Conservation (phyloP, 2,113 vertebrate species). For the Epinephelus fuscoguttatus region DNA sequence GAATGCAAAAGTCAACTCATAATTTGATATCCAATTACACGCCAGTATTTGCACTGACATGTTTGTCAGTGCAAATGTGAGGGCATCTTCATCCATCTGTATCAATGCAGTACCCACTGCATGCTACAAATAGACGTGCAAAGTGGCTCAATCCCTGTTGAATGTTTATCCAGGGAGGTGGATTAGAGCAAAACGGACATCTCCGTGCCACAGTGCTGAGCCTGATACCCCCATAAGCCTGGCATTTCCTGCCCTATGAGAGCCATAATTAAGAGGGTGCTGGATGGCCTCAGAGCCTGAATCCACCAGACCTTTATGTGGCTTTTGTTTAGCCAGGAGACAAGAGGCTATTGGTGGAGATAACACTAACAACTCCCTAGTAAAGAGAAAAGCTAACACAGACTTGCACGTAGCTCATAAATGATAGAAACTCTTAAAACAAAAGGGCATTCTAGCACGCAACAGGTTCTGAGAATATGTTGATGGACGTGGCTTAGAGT, state of each 20-base stretch:
- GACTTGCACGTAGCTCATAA: slow-evolving; percentile 51
- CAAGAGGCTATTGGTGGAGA: slow-evolving; percentile 44
- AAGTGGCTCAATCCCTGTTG: slow-evolving; percentile 74
- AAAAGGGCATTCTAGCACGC: slow-evolving; percentile 45
- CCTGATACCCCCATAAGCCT: slow-evolving; percentile 74
- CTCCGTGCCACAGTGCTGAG: slow-evolving; percentile 65
- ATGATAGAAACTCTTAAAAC: slow-evolving; percentile 38
- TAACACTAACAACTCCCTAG: slow-evolving; percentile 55
- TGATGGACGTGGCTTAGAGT: not conserved
- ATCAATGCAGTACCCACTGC: slow-evolving; percentile 31
- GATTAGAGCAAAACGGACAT: slow-evolving; percentile 75
- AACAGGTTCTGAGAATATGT: slow-evolving; percentile 39
- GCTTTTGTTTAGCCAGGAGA: slow-evolving; percentile 67
- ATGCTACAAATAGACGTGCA: slow-evolving; percentile 80
- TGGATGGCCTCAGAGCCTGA: slow-evolving; percentile 64
- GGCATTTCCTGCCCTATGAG: slow-evolving; percentile 78
- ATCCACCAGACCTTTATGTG: slow-evolving; percentile 71
- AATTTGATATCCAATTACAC: slow-evolving; percentile 30
- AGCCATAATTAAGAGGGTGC: slow-evolving; percentile 77
- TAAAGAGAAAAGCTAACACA: slow-evolving; percentile 54
- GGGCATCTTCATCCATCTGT: slow-evolving; percentile 40
- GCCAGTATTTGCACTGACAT: slow-evolving; percentile 5
- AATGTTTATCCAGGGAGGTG: slow-evolving; percentile 78
- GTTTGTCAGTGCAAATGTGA: slow-evolving; percentile 36
- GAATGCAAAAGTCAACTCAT: slow-evolving; percentile 6